phyloP scores from a whole-genome alignment of 2,113 vertebrate species.

The Fukomys damarensis region DNA sequence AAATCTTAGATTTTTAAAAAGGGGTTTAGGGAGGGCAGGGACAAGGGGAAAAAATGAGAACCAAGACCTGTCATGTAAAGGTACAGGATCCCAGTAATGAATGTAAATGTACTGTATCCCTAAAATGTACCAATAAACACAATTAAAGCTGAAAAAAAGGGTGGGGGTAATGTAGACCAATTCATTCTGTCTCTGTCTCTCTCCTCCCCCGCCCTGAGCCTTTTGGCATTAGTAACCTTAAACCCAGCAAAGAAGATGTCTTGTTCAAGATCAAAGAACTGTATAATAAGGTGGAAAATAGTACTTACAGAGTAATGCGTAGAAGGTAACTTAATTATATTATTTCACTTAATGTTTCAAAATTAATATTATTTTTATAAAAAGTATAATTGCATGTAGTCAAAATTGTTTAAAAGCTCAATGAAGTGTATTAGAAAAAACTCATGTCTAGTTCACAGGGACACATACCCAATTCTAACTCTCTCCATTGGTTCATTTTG shows the following conservation, averaged over 20 bases:
- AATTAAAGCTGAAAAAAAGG: too few species aligned
- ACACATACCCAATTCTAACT: background rate
- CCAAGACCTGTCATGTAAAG: too few species aligned
- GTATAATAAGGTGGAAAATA: background rate
- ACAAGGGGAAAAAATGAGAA: too few species aligned
- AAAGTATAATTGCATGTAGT: background rate
- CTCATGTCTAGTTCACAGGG: background rate
- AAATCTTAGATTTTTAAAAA: background rate
- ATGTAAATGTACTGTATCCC: too few species aligned
- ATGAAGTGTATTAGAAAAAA: background rate
- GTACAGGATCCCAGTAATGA: too few species aligned
- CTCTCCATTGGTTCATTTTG: background rate
- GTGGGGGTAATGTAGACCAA: too few species aligned
- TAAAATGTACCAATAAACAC: too few species aligned
- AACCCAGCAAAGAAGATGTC: background rate
- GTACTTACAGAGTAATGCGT: background rate
- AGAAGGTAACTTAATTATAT: background rate
- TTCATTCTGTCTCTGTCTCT: background rate
- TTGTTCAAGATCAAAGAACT: background rate
- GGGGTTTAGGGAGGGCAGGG: too few species aligned
- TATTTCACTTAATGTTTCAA: background rate
- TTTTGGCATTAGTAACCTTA: background rate
- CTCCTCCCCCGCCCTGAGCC: background rate
- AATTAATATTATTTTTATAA: constrained; percentile 28
- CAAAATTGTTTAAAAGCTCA: constrained; percentile 29